Conservation (phyloP, 2,888 invertebrate species). For the Perizoma flavofasciatum region DNA sequence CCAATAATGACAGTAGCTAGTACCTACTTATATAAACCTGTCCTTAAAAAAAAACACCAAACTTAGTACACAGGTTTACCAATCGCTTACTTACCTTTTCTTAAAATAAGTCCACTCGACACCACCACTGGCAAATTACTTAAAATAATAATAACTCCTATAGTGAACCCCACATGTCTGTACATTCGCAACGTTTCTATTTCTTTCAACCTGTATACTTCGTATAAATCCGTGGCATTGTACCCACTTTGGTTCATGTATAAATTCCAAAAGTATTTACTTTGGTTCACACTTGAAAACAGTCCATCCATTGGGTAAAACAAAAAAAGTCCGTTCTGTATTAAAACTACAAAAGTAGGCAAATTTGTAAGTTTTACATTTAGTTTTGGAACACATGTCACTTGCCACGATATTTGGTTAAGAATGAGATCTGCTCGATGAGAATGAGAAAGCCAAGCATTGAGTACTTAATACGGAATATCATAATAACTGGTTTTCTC, state of each 20-base stretch:
- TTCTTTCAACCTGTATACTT: slow-evolving; percentile 62
- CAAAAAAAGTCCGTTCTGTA: slow-evolving; percentile 3
- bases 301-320: slow-evolving; percentile 52
- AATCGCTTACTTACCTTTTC: slow-evolving; percentile 75
- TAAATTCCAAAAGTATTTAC: slow-evolving; percentile 17
- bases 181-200: slow-evolving; percentile 75
- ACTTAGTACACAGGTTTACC: no score
- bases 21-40: no score
- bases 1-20: no score
- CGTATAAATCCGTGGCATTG: slow-evolving; percentile 60
- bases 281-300: slow-evolving; percentile 46
- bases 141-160: slow-evolving; percentile 82
- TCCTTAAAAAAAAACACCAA: no score
- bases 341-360: background rate
- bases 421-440: slow-evolving; percentile 36
- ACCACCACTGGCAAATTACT: slow-evolving; percentile 86
- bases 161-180: slow-evolving; percentile 80
- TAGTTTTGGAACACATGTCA: slow-evolving; percentile 52
- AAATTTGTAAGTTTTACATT: background rate
- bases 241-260: slow-evolving; percentile 52
- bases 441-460: slow-evolving; percentile 58
- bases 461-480: slow-evolving; percentile 37
- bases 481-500: slow-evolving; percentile 54
- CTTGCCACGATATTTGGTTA: slow-evolving; percentile 51
- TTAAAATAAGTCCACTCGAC: slow-evolving; percentile 86